Base-by-base conservation (phyloP, 92 coral and sea anemone genomes). In the Virgularia gustaviana region DNA sequence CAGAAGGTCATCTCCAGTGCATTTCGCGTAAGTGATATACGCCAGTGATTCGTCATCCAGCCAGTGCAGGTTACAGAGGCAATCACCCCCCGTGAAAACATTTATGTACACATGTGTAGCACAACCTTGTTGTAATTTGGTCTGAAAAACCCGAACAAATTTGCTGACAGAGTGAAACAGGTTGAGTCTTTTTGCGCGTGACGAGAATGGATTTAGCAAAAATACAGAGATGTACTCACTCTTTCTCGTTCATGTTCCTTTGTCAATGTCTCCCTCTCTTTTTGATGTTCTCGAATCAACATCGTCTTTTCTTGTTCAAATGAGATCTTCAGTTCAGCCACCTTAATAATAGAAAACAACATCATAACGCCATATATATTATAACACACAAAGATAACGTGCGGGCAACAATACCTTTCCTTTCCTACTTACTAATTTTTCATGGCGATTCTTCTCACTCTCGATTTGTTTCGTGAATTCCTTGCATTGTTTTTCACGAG, bases 231-330 rank as follows among this genome's bases (percentile, higher is more conserved):
- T n/a, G n/a, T 51, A 2, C 82, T 19, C 38, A 91, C 97, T 87
- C 85, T 84, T 51, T 89, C 98, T 71, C 86, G 85, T 54, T 89
- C 98, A 20, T 89, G 94, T 65, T 92, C 96, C 65, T 85, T 83
- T 15, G 81, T 52, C 12, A 78, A 51, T 39, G 85, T 62, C 59
- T 92, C 98, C 53, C 96, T 83, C 42, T 92, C 98, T 16, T 81
- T 84, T 54, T 92, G 98, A 67, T 85, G 80, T 34, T 87, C 83
- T 47, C 98, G 81, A 16, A 92, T 56, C 39, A 88, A 52, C 67
- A 86, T 86, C 3, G 98, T 89, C 56, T 87, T 92, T 58, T 92
- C 96, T 81, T 92, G 98, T 30, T 92, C 98, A 61, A 89, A 88
- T 27, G 73, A 74, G 39, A 92, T 92, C 55, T 78, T 89, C 3